phyloP scores from a whole-genome alignment of 2,888 invertebrate genomes.

The Carabus problematicus region DNA sequence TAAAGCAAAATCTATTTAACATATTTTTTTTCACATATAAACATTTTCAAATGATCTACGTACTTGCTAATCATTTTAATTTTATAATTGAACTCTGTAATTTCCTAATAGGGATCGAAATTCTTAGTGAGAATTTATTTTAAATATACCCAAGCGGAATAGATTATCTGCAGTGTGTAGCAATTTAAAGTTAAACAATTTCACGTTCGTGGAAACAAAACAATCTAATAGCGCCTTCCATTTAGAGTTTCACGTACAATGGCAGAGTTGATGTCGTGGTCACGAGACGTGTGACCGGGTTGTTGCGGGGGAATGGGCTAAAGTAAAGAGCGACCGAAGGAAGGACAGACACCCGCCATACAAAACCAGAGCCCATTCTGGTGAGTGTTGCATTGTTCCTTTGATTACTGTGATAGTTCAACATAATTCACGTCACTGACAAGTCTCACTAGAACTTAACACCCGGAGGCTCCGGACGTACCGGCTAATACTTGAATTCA shows the following conservation, averaged over 20 bases:
- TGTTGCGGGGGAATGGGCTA: background rate
- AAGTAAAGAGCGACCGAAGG: conserved; percentile 11
- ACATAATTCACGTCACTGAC: conserved; percentile 31
- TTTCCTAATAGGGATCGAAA: too few relatives aligned
- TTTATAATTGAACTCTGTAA: too few relatives aligned
- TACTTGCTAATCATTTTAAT: too few relatives aligned
- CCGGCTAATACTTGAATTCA: conserved; percentile 23
- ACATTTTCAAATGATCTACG: too few relatives aligned
- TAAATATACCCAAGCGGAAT: too few relatives aligned
- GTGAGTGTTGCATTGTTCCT: conserved; percentile 37
- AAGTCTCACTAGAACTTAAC: conserved; percentile 9
- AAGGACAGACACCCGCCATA: conserved; percentile 13
- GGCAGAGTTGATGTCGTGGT: background rate
- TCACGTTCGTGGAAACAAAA: background rate
- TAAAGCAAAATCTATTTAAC: too few relatives aligned
- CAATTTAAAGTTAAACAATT: too few relatives aligned
- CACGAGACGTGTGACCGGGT: background rate
- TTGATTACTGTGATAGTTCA: conserved; percentile 33
- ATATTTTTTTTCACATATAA: too few relatives aligned
- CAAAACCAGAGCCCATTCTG: conserved; percentile 22
- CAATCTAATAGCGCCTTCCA: background rate
- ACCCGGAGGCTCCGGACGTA: conserved; percentile 3
- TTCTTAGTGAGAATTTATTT: too few relatives aligned
- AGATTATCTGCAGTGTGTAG: too few relatives aligned
- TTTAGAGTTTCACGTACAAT: background rate